phyloP scores from a whole-genome alignment of 2,888 invertebrate species.

The Belgica antarctica region DNA sequence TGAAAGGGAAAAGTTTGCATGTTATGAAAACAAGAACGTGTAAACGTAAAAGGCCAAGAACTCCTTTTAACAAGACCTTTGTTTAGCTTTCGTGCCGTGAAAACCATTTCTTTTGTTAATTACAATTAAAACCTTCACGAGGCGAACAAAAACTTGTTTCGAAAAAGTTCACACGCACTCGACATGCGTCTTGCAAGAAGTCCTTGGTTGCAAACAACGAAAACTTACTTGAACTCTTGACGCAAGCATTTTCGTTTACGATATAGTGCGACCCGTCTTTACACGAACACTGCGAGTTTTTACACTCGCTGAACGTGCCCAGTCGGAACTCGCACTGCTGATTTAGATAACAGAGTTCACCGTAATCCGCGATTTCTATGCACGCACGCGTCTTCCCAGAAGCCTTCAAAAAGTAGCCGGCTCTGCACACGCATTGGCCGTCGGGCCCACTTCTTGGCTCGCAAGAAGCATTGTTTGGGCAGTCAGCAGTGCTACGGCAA shows the following conservation, averaged over 20 bases:
- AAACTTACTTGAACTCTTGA: slow-evolving; percentile 51
- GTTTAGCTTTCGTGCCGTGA: too few relatives aligned
- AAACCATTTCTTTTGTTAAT: too few relatives aligned
- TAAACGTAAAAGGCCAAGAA: too few relatives aligned
- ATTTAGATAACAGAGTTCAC: slow-evolving; percentile 51
- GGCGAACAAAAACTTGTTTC: too few relatives aligned
- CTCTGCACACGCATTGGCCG: slow-evolving; percentile 48
- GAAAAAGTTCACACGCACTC: too few relatives aligned
- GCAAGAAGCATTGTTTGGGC: slow-evolving; percentile 46
- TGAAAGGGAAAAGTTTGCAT: too few relatives aligned
- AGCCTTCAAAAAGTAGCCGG: slow-evolving; percentile 47
- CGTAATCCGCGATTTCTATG: slow-evolving; percentile 44
- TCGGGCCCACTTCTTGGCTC: slow-evolving; percentile 46
- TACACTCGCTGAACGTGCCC: slow-evolving; percentile 51
- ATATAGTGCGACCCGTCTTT: slow-evolving; percentile 51
- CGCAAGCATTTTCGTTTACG: slow-evolving; percentile 51
- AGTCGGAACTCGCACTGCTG: slow-evolving; percentile 53
- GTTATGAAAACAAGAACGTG: too few relatives aligned
- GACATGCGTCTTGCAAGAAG: too few relatives aligned
- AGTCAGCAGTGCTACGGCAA: slow-evolving; percentile 45
- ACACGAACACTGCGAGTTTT: slow-evolving; percentile 51
- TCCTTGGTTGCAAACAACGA: too few relatives aligned
- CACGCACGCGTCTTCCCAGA: slow-evolving; percentile 46
- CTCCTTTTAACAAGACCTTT: too few relatives aligned
- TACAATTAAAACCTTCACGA: too few relatives aligned